A percentile compares a stretch with the other conserved stretches of the same genome.
Conservation (phyloP, 2,113 vertebrate species). For the Gymnorhina tibicen region DNA sequence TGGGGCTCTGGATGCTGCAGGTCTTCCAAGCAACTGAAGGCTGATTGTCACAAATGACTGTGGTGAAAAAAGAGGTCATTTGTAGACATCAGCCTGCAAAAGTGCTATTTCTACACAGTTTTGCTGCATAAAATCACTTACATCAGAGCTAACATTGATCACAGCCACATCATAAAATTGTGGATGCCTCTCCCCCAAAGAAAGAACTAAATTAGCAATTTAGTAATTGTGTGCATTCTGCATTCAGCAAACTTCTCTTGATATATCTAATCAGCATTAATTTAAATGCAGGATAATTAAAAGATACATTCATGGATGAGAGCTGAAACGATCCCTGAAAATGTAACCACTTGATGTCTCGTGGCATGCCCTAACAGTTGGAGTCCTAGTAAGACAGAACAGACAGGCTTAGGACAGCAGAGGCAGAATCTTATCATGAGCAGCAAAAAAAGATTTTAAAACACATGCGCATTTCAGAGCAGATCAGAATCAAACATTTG, state of each 20-base stretch:
- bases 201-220: background rate
- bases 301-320: background rate
- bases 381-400: background rate
- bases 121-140: background rate
- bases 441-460: background rate
- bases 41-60: background rate
- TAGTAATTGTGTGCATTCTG: background rate
- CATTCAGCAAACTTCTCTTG: background rate
- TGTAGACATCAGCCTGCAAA: background rate
- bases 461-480: background rate
- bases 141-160: background rate
- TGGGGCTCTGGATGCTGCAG: background rate
- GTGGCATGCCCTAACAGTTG: background rate
- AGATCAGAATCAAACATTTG: background rate
- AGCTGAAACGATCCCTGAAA: background rate
- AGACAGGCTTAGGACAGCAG: background rate
- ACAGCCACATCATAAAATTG: background rate
- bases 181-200: background rate
- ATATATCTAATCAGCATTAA: background rate
- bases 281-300: slow-evolving; percentile 34
- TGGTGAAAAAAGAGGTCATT: background rate
- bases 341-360: background rate
- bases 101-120: background rate
- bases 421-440: background rate
- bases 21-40: background rate